phyloP scores from a whole-genome alignment of 1,140 invertebrate species.

The Drosophila orena region DNA sequence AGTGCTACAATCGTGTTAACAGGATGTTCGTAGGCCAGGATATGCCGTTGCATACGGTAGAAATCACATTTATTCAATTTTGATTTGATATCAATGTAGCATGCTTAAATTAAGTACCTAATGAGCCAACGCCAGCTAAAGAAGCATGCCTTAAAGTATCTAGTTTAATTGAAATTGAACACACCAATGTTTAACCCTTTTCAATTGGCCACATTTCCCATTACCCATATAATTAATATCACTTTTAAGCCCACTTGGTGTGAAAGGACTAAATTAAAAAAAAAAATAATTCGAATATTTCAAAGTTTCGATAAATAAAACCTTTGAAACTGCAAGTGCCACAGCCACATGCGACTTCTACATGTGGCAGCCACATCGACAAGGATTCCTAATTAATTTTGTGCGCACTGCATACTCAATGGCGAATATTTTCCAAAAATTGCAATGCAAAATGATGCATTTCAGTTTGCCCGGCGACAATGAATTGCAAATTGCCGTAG shows the following conservation, averaged over 20 bases:
- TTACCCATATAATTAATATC: background rate
- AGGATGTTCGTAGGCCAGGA: background rate
- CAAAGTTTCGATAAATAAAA: background rate
- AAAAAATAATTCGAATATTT: background rate
- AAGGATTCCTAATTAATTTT: conserved; percentile 37
- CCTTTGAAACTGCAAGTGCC: conserved; percentile 8
- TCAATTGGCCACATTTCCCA: background rate
- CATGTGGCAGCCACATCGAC: background rate
- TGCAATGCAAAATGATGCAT: conserved; percentile 19
- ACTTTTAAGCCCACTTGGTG: background rate
- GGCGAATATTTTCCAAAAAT: conserved; percentile 21
- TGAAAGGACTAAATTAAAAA: background rate
- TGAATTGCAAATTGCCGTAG: conserved; percentile 31
- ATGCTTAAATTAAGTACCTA: background rate
- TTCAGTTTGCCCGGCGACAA: conserved; percentile 30
- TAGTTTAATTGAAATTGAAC: background rate
- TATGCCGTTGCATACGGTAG: conserved; percentile 8
- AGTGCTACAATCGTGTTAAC: conserved; percentile 26
- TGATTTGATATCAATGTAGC: conserved; percentile 11
- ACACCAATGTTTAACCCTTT: too few relatives aligned
- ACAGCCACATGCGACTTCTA: conserved; percentile 1
- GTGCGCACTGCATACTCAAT: conserved; percentile 28
- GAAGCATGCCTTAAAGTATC: background rate
- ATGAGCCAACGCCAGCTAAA: background rate
- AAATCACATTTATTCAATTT: conserved; percentile 11